These are phyloP conservation scores for Lacerta viridis DNA, from an alignment of 2,797 vertebrate genomes.

Conservation along the genomic window DNA sequence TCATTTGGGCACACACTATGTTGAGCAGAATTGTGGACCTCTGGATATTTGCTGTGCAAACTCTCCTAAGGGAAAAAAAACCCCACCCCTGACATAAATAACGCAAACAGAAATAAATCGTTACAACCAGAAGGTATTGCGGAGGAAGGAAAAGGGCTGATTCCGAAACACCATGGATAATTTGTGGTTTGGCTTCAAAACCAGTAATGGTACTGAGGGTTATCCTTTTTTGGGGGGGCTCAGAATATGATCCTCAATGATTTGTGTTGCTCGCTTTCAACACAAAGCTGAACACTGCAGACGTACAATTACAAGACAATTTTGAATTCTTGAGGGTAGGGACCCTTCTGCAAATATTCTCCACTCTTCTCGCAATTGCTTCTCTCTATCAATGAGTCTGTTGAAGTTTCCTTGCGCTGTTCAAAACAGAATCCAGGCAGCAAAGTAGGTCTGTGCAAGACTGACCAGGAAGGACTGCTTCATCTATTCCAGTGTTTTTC, in stretches of 20 bases:
- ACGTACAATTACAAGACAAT: background rate
- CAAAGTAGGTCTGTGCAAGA: background rate
- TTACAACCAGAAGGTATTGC: no score
- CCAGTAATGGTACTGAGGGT: background rate
- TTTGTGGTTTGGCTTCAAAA: background rate
- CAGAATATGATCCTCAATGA: background rate
- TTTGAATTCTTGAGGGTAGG: background rate
- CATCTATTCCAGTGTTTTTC: no score
- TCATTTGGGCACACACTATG: no score
- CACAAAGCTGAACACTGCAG: background rate
- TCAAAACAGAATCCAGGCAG: background rate
- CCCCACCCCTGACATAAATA: no score
- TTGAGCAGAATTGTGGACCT: no score
- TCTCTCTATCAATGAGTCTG: no score
- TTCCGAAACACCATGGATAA: background rate
- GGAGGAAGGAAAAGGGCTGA: background rate
- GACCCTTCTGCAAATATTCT: background rate
- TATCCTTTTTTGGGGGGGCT: no score
- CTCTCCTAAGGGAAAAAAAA: no score
- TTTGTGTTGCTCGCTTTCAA: background rate
- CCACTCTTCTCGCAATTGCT: background rate
- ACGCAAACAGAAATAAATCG: background rate
- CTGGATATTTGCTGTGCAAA: no score
- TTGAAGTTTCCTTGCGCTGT: background rate
- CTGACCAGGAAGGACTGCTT: background rate